Conservation (phyloP, 2,797 vertebrate species). For the Bufotes viridis region DNA sequence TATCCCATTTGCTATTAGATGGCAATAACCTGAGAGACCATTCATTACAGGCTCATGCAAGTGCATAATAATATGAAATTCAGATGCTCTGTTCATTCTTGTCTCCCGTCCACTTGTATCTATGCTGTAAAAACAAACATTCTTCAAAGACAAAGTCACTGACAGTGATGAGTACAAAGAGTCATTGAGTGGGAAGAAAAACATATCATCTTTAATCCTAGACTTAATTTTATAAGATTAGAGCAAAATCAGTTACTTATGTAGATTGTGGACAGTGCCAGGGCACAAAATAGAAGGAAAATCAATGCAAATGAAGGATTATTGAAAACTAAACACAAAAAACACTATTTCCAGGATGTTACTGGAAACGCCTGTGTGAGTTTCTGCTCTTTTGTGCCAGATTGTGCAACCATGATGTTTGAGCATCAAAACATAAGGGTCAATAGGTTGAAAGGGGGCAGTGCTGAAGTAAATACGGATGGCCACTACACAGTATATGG, state of each 20-base stretch:
- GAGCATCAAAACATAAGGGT: background rate
- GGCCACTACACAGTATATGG: too few species aligned
- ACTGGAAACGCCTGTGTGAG: background rate
- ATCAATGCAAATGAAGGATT: slow-evolving; percentile 4
- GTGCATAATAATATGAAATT: background rate
- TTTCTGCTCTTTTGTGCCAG: background rate
- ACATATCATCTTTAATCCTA: slow-evolving; percentile 20
- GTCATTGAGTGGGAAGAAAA: slow-evolving; percentile 10
- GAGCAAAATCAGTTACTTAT: slow-evolving; percentile 8
- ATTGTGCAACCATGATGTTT: background rate
- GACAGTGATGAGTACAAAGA: slow-evolving; percentile 22
- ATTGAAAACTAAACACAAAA: slow-evolving; percentile 5
- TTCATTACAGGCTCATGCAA: background rate
- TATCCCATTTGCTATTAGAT: too few species aligned
- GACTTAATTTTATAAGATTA: slow-evolving; percentile 20
- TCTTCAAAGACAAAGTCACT: slow-evolving; percentile 32
- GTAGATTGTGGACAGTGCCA: background rate
- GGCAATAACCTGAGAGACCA: background rate
- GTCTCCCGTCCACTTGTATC: background rate
- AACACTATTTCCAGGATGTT: background rate
- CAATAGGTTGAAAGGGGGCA: background rate
- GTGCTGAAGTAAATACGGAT: too few species aligned
- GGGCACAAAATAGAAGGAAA: background rate
- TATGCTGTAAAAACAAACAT: slow-evolving; percentile 20
- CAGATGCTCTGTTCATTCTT: background rate